A percentile compares a stretch with the other conserved stretches of the same genome.
phyloP scores from a whole-genome alignment of 1,140 invertebrate species.

The Diachasmimorpha longicaudata region DNA sequence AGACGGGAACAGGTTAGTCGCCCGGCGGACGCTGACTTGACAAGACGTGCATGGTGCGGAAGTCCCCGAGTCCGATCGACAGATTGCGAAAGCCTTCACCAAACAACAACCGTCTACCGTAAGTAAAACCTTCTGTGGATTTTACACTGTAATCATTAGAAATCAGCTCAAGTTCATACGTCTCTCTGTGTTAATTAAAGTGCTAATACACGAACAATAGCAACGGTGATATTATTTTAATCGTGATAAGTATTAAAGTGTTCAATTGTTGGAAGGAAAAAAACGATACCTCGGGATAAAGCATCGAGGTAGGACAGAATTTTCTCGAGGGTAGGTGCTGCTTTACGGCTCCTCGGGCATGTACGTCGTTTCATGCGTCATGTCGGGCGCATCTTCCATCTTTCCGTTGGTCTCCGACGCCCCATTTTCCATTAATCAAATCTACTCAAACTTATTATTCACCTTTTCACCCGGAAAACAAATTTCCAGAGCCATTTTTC shows the following conservation, averaged over 20 bases:
- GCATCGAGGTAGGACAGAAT: background rate
- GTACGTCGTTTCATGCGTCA: slow-evolving; percentile 34
- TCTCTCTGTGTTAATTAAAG: background rate
- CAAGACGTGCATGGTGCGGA: slow-evolving; percentile 36
- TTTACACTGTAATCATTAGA: slow-evolving; percentile 30
- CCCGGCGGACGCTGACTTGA: slow-evolving; percentile 37
- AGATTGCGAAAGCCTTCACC: slow-evolving; percentile 54
- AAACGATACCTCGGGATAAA: too few species aligned
- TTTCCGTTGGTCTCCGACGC: background rate
- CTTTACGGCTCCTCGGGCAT: background rate
- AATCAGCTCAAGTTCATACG: slow-evolving; percentile 30
- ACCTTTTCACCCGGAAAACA: background rate
- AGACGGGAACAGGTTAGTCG: slow-evolving; percentile 25
- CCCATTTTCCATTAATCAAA: background rate
- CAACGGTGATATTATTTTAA: slow-evolving; percentile 16
- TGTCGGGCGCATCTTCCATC: slow-evolving; percentile 37
- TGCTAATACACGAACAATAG: background rate
- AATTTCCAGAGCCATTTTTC: background rate
- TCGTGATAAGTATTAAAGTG: background rate
- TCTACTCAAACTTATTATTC: background rate
- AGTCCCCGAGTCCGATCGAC: slow-evolving; percentile 41
- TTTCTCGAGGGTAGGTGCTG: slow-evolving; percentile 15
- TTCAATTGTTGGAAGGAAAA: too few species aligned
- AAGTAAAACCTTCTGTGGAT: slow-evolving; percentile 50
- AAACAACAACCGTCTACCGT: slow-evolving; percentile 61